Conservation (phyloP, 2,797 vertebrate genomes). For the Helostoma temminkii region DNA sequence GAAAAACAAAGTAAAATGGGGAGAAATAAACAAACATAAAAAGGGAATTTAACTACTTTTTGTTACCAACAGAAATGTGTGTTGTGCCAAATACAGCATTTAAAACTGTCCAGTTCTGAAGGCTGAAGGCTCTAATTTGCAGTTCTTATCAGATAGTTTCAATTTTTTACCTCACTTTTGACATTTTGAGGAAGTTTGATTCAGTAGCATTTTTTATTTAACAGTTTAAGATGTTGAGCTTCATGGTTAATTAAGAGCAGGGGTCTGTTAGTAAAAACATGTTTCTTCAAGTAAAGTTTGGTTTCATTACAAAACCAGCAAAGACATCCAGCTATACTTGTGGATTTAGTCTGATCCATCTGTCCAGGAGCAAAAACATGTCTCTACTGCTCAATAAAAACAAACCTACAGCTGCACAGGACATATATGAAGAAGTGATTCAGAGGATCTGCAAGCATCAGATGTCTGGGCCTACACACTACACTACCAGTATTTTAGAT, state of each 20-base stretch:
- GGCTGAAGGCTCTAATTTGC: too few relatives aligned
- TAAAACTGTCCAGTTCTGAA: background rate
- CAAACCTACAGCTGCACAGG: background rate
- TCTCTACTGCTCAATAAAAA: conserved; percentile 10
- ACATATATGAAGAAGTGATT: conserved; percentile 13
- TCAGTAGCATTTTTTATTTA: too few relatives aligned
- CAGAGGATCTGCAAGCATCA: background rate
- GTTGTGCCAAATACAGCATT: background rate
- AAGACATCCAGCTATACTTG: background rate
- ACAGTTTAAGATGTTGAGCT: too few relatives aligned
- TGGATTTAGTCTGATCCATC: background rate
- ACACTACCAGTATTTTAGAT: background rate
- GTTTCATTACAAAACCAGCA: background rate
- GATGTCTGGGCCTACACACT: background rate
- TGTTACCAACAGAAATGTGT: background rate
- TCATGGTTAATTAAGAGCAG: too few relatives aligned
- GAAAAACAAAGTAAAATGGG: conserved; percentile 4
- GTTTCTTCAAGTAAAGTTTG: background rate
- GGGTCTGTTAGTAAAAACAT: background rate
- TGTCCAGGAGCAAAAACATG: background rate
- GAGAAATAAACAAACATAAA: conserved; percentile 25
- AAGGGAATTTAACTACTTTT: background rate
- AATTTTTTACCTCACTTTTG: background rate
- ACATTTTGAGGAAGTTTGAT: background rate
- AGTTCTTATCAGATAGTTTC: background rate